Percentiles rank a stretch among this genome's conserved stretches.
Evolutionary conservation across 2,797 vertebrate genomes (phyloP).

Genomic region (Etheostoma nigrum): DNA sequence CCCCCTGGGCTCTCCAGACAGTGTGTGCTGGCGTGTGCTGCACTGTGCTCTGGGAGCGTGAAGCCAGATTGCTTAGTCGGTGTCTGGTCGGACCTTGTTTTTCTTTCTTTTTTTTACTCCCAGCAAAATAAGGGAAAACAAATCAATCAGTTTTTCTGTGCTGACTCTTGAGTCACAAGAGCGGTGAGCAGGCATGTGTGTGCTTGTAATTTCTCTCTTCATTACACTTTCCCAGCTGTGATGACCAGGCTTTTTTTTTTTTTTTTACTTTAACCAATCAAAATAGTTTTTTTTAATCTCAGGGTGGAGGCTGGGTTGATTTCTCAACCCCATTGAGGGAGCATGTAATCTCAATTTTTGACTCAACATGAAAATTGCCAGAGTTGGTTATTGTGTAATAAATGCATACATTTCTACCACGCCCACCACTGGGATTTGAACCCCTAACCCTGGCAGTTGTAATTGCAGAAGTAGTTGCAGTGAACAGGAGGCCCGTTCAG

Average conservation of each 20-base stretch:
- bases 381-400: not conserved
- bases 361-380: not conserved
- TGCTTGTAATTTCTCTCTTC: slow-evolving; percentile 29
- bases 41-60: slow-evolving; percentile 31
- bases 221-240: slow-evolving; percentile 22
- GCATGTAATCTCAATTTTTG: not conserved
- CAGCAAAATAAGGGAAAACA: slow-evolving; percentile 57
- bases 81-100: slow-evolving; percentile 22
- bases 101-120: slow-evolving; percentile 1
- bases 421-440: not conserved
- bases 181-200: slow-evolving; percentile 34
- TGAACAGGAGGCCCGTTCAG: not conserved
- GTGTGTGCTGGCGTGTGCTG: slow-evolving; percentile 16
- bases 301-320: not conserved
- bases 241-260: slow-evolving; percentile 20
- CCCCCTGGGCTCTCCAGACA: slow-evolving; percentile 34
- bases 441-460: not conserved
- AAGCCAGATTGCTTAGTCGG: slow-evolving; percentile 30
- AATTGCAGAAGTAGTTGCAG: not conserved
- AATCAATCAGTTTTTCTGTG: slow-evolving; percentile 58
- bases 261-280: not conserved
- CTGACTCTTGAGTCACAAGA: slow-evolving; percentile 42
- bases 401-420: not conserved
- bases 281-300: not conserved
- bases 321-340: not conserved